Conservation (phyloP, 2,888 invertebrate genomes). For the Keiferia lycopersicella region DNA sequence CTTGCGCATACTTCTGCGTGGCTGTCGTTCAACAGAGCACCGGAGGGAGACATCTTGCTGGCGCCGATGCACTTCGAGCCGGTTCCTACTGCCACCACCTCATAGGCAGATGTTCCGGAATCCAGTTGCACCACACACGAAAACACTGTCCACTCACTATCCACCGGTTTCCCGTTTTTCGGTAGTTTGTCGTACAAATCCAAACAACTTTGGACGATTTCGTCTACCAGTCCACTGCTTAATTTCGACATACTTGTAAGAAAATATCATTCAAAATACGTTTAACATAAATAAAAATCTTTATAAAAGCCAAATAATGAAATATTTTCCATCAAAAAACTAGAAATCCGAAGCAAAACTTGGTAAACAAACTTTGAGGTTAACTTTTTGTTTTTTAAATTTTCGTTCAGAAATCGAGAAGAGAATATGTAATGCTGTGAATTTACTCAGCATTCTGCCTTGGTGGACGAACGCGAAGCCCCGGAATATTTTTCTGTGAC, state of each 20-base stretch:
- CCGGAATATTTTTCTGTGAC: too few species aligned
- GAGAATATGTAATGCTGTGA: neutral
- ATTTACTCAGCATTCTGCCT: neutral
- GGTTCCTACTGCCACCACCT: slow-evolving; percentile 91
- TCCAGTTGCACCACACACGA: slow-evolving; percentile 85
- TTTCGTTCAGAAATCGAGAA: neutral
- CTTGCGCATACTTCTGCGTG: slow-evolving; percentile 95
- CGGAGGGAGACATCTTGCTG: slow-evolving; percentile 82
- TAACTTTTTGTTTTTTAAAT: slow-evolving; percentile 4
- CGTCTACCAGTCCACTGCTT: slow-evolving; percentile 57
- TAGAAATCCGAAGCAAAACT: neutral
- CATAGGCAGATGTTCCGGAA: slow-evolving; percentile 47
- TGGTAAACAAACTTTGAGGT: slow-evolving; percentile 6
- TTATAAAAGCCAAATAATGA: neutral
- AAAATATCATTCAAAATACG: neutral
- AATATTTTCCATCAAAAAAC: neutral
- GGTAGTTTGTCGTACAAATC: slow-evolving; percentile 83
- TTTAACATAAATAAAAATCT: too few species aligned
- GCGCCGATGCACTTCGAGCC: slow-evolving; percentile 96
- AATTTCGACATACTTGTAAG: slow-evolving; percentile 44
- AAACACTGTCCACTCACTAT: slow-evolving; percentile 91
- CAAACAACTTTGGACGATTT: slow-evolving; percentile 82
- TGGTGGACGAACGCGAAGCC: neutral
- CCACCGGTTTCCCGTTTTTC: slow-evolving; percentile 90
- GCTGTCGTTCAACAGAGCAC: slow-evolving; percentile 91